Percentiles rank a stretch among this genome's conserved stretches.
phyloP scores from a whole-genome alignment of 2,113 vertebrate species.

The Pyxicephalus adspersus region DNA sequence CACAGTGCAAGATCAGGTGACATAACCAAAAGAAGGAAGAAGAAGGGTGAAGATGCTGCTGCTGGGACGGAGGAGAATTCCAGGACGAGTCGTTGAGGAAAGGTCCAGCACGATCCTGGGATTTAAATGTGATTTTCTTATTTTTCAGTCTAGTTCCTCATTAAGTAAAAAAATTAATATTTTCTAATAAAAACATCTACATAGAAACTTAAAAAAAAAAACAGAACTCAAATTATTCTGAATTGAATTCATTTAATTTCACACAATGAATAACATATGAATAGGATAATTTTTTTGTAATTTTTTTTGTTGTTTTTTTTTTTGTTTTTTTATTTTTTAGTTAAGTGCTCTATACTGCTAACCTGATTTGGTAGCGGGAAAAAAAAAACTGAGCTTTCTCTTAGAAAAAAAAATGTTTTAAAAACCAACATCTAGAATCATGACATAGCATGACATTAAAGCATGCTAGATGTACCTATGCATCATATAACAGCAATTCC shows the following conservation, averaged over 20 bases:
- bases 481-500: constrained; percentile 83
- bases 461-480: constrained; percentile 92
- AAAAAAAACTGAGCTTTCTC: constrained; percentile 93
- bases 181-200: constrained; percentile 43
- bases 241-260: constrained; percentile 94
- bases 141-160: not conserved
- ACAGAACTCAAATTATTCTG: constrained; percentile 80
- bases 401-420: constrained; percentile 89
- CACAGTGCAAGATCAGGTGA: too few relatives aligned
- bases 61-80: too few relatives aligned
- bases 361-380: constrained; percentile 93
- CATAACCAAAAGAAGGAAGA: too few relatives aligned
- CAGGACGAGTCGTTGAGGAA: too few relatives aligned
- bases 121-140: too few relatives aligned
- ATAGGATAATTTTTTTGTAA: constrained; percentile 94
- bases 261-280: constrained; percentile 99
- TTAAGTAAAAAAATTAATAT: not conserved
- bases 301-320: constrained; percentile 79
- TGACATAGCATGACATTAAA: constrained; percentile 97
- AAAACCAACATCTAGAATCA: constrained; percentile 95
- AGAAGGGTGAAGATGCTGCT: too few relatives aligned
- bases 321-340: constrained; percentile 84
- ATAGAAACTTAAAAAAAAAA: constrained; percentile 68
- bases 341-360: constrained; percentile 98
- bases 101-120: too few relatives aligned